phyloP scores from a whole-genome alignment of 2,888 invertebrate species.

The Venusia cambrica region DNA sequence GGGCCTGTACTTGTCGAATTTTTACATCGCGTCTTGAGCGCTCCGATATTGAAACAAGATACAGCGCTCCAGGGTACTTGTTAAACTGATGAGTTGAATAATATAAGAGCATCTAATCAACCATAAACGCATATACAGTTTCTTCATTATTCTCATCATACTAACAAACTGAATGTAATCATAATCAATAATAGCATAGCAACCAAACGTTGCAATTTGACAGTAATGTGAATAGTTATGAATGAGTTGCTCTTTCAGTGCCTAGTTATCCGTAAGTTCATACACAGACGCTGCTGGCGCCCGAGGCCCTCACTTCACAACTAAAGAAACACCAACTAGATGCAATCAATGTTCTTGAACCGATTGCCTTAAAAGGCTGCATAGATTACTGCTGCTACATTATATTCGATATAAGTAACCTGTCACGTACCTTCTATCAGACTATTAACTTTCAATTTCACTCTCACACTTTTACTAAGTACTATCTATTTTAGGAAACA shows the following conservation, averaged over 20 bases:
- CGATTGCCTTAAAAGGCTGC: slow-evolving; percentile 45
- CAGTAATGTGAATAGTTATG: slow-evolving; percentile 21
- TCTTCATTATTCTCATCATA: too few relatives aligned
- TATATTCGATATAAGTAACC: slow-evolving; percentile 32
- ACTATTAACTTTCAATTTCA: slow-evolving; percentile 41
- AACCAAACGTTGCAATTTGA: slow-evolving; percentile 13
- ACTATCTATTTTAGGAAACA: slow-evolving; percentile 40
- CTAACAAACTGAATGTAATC: too few relatives aligned
- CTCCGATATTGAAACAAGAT: slow-evolving; percentile 63
- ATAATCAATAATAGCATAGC: slow-evolving; percentile 3
- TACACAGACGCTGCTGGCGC: slow-evolving; percentile 51
- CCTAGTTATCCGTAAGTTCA: slow-evolving; percentile 23
- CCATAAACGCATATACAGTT: too few relatives aligned
- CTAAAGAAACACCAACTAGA: slow-evolving; percentile 62
- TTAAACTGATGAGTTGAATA: too few relatives aligned
- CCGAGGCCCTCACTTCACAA: slow-evolving; percentile 58
- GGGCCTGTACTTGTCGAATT: slow-evolving; percentile 50
- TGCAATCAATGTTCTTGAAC: slow-evolving; percentile 61
- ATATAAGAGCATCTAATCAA: too few relatives aligned
- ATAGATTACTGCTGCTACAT: slow-evolving; percentile 26
- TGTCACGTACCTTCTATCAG: slow-evolving; percentile 44
- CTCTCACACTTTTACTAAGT: slow-evolving; percentile 35
- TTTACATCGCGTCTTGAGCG: slow-evolving; percentile 53
- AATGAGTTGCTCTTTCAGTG: slow-evolving; percentile 29
- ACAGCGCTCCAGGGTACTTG: slow-evolving; percentile 41